Evolutionary conservation across 2,888 invertebrate species (phyloP), one percentile per base, ranked within the genome.

Genomic region (Heliconius charithonia): DNA sequence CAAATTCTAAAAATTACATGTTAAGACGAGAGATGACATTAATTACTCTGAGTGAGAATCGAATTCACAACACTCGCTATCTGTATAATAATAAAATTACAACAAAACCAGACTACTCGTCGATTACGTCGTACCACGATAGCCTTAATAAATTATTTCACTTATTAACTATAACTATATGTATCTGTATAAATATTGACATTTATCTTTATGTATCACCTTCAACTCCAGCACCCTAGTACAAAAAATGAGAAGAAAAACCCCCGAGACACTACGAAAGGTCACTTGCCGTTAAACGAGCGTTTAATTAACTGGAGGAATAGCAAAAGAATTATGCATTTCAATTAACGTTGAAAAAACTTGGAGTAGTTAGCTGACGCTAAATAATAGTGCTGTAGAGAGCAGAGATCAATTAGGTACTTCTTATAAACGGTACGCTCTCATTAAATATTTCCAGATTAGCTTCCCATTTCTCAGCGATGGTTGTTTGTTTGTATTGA

Each of bases 381-480:
- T 78, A 45, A 78, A 66, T 74, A 78, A 78, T 59, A 77, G 72
- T 22, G 63, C 41, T 63, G 74, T 74, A 45, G 63, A 65, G 74
- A 45, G 63, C 74, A 65, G 74, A 27, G 45, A 74, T 74, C 74
- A 74, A 74, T 74, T 74, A 74, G 74, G 74, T 41, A 45, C 27
- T 63, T n/a, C 37, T 59, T 72, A 72, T 25, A 25, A 10, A 10
- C 62, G 22, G 56, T n/a, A 41, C 63, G 63, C n/a, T 63, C 41
- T 74, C 74, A 65, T 65, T 74, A 74, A 72, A 59, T 32, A 37
- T n/a, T 65, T 74, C 25, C 27, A 45, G 65, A 74, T 74, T 29
- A 65, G 41, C 19, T n/a, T 45, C 45, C 4, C 74, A 65, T 41
- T 29, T 16, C 59, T 25, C 19, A n/a, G 9, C n/a, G 7, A 41